Evolutionary conservation across 2,888 invertebrate species (phyloP).

Genomic region (Chaitophorus viminalis): DNA sequence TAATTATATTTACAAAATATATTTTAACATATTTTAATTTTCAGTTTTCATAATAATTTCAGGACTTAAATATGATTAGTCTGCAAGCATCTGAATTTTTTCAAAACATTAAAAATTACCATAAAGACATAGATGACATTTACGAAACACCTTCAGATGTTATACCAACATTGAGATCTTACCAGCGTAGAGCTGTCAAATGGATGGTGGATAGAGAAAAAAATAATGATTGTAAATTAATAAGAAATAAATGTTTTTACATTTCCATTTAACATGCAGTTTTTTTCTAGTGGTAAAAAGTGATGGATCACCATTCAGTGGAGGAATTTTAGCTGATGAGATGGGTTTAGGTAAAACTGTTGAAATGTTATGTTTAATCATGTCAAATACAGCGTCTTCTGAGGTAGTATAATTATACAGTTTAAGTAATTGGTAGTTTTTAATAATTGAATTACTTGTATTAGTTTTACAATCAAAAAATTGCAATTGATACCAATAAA

Average conservation of each 20-base stretch:
- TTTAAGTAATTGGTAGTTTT: not conserved
- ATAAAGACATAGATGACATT: slow-evolving; percentile 44
- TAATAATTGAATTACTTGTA: not conserved
- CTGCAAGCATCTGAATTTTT: slow-evolving; percentile 20
- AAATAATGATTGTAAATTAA: slow-evolving; percentile 46
- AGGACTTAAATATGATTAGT: slow-evolving; percentile 28
- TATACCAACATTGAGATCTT: slow-evolving; percentile 72
- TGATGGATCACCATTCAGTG: slow-evolving; percentile 86
- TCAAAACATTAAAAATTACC: slow-evolving; percentile 25
- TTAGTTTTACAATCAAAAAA: slow-evolving; percentile 33
- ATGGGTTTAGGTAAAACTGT: slow-evolving; percentile 97
- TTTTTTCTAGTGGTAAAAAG: slow-evolving; percentile 79
- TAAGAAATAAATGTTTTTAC: not conserved
- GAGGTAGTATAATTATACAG: slow-evolving; percentile 39
- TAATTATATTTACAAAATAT: not conserved
- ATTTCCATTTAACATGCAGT: not conserved
- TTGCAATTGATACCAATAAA: not conserved
- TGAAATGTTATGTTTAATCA: slow-evolving; percentile 81
- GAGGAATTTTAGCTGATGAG: slow-evolving; percentile 96
- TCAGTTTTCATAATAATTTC: not conserved
- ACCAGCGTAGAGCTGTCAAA: slow-evolving; percentile 74
- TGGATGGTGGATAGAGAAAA: slow-evolving; percentile 77
- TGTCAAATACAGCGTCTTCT: slow-evolving; percentile 39
- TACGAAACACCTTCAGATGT: slow-evolving; percentile 68
- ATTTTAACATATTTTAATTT: not conserved